Evolutionary conservation across 1,140 invertebrate genomes (phyloP), one percentile per base, ranked within the genome.

Genomic region (Cydia amplana): DNA sequence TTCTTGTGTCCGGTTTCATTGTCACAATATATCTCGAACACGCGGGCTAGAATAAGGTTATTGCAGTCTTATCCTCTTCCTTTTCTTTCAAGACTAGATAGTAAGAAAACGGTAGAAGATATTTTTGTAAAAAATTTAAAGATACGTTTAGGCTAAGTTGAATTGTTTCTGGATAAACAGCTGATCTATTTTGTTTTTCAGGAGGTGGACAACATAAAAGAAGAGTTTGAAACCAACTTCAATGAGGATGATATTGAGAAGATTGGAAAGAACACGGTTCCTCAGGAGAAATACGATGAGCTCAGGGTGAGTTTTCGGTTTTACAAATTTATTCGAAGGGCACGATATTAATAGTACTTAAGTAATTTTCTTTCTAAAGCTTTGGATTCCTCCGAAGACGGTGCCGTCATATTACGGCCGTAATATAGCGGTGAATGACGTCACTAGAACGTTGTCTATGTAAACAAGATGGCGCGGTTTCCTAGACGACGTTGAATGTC

Each of bases 181-280:
- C 65, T 70, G 14, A 70, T 36, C 10, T 6, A 16, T 70, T 4
- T 70, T 18, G 32, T 76, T 76, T 87, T 83, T 73, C 79, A 91
- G 89, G 89, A 91, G 74, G 77, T 91, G 73, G 85, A 87, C 18
- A 91, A 89, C 65, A 87, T 91, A 28, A 87, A 83, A 65, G 89
- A 91, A 72, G 89, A 91, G 70, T 89, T 83, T 73, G 84, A 83
- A 74, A 2, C 76, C 1, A 75, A 79, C 28, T 91, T 89, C 77
- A 87, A 88, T 25, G 89, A 91, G n/a, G 89, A 91, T 10, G 89
- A 91, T 16, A 43, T 51, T 16, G 88, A 90, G 36, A 85, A 80
- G 55, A 28, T 55, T 5, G 67, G 75, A 7, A 87, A 84, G 74
- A 82, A 78, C 67, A 74, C 75, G 5, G 84, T 87, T 25, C 18